Evolutionary conservation across 1,140 invertebrate genomes (phyloP).

Genomic region (Nasonia longicornis): DNA sequence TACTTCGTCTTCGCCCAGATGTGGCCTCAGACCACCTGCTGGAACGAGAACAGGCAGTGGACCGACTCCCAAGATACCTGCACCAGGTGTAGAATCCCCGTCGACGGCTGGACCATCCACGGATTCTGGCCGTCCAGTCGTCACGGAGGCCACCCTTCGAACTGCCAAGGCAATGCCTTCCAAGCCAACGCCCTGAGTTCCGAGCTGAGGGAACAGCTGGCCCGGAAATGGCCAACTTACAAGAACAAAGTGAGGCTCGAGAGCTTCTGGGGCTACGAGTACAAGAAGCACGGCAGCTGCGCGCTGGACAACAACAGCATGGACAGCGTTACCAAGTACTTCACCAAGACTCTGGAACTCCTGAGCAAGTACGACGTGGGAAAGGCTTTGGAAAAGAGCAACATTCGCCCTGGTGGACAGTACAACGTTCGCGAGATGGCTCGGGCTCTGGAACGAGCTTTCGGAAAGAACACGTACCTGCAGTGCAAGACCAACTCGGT

Average conservation of each 20-base stretch:
- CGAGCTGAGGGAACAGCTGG: background rate
- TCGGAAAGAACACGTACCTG: background rate
- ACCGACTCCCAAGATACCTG: background rate
- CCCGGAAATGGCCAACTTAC: background rate
- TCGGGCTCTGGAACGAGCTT: background rate
- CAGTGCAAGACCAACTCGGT: background rate
- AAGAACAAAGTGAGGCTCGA: background rate
- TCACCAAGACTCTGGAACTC: background rate
- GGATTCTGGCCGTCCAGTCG: slow-evolving; percentile 27
- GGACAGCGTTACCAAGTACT: slow-evolving; percentile 2
- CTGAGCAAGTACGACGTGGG: background rate
- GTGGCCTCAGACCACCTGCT: slow-evolving; percentile 23
- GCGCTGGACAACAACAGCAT: background rate
- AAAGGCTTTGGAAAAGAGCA: background rate
- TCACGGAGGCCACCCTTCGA: background rate
- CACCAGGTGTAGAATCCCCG: background rate
- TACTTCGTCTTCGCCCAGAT: background rate
- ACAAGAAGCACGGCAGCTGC: slow-evolving; percentile 8
- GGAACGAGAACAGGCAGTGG: background rate
- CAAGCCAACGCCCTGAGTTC: background rate
- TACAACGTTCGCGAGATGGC: background rate
- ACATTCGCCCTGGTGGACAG: background rate
- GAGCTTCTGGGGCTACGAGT: slow-evolving; percentile 12
- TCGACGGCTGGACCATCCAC: slow-evolving; percentile 19
- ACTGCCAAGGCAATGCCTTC: background rate